phyloP scores from a whole-genome alignment of 2,797 vertebrate genomes.

The Neoniphon sammara region DNA sequence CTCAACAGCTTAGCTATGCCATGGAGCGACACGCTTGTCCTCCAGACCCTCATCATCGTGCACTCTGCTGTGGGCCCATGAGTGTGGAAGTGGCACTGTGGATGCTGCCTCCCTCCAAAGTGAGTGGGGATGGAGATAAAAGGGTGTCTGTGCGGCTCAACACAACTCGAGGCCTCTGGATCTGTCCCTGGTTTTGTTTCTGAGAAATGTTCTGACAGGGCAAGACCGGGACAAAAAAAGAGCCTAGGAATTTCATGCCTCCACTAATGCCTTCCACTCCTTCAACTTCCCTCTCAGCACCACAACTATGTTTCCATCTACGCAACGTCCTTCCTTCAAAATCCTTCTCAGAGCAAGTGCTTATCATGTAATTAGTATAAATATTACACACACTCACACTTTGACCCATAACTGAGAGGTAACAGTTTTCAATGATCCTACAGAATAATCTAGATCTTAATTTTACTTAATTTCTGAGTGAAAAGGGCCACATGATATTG shows the following conservation, averaged over 20 bases:
- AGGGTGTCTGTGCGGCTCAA: neutral
- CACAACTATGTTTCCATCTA: neutral
- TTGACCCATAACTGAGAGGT: neutral
- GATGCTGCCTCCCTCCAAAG: neutral
- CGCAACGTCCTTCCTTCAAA: neutral
- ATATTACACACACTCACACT: neutral
- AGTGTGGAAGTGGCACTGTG: neutral
- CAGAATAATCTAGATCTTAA: neutral
- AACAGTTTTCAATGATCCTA: too few species aligned
- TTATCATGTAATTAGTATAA: neutral
- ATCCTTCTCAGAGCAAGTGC: neutral
- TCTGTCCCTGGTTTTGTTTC: neutral
- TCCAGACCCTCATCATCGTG: conserved; percentile 14
- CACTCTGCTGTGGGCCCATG: conserved; percentile 12
- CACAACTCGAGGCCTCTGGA: neutral
- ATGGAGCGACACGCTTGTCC: neutral
- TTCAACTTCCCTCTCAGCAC: neutral
- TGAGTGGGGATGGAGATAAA: neutral
- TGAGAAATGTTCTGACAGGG: neutral
- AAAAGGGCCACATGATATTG: too few species aligned
- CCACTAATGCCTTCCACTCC: neutral
- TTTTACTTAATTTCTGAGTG: neutral
- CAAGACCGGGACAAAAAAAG: neutral
- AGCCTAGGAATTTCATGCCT: neutral
- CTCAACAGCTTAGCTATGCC: neutral